phyloP scores from a whole-genome alignment of 2,888 invertebrate genomes.

The Dinocampus coccinellae region DNA sequence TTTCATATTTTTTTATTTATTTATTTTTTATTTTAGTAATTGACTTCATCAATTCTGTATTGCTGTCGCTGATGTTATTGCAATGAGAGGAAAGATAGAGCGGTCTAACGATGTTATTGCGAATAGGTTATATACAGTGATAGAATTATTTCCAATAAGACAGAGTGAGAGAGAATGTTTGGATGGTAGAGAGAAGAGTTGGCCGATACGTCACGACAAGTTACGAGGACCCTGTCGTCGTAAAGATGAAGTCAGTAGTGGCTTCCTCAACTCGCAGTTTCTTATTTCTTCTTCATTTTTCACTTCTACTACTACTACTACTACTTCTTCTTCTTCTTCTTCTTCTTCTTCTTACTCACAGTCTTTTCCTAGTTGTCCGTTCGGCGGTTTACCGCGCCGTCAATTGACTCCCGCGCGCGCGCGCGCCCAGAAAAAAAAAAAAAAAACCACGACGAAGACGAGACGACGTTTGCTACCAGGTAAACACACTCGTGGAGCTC shows the following conservation, averaged over 20 bases:
- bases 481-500: conserved; percentile 54
- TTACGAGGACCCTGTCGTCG: conserved; percentile 56
- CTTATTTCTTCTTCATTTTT: conserved; percentile 40
- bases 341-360: too few species aligned
- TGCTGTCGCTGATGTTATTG: not conserved
- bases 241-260: conserved; percentile 54
- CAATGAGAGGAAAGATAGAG: conserved; percentile 42
- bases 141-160: conserved; percentile 36
- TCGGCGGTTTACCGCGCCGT: conserved; percentile 18
- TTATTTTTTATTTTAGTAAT: not conserved
- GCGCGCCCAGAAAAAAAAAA: not conserved
- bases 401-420: conserved; percentile 28
- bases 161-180: conserved; percentile 3
- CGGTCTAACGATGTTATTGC: conserved; percentile 48
- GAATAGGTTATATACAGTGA: conserved; percentile 41
- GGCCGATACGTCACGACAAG: conserved; percentile 44
- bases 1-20: not conserved
- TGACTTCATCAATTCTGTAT: not conserved
- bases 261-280: conserved; percentile 47
- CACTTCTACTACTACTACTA: conserved; percentile 32
- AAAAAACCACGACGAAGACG: conserved; percentile 33
- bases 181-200: conserved; percentile 37
- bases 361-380: not conserved
- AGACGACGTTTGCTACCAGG: conserved; percentile 47
- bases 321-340: not conserved